Base-by-base conservation (phyloP, 1,140 invertebrate genomes). In the Magallana ariakensis region DNA sequence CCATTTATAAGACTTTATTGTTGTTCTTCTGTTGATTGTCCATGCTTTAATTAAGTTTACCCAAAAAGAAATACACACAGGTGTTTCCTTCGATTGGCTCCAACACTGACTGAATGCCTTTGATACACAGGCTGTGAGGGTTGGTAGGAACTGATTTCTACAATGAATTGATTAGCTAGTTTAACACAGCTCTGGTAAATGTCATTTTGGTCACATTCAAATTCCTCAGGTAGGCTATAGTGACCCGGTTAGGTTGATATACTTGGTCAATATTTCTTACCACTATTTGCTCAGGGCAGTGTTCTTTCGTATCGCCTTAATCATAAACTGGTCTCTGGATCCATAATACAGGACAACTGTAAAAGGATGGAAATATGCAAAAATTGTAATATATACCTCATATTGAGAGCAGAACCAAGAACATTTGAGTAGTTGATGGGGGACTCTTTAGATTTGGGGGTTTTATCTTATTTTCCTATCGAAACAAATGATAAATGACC, bases 251-350 rank as follows among this genome's bases (percentile, higher is more conserved):
- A 26, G 33, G 22, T 19, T 75, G 13, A 75, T 75, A 75, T 26
- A 75, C 66, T 75, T 75, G 66, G 33, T 46, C 66, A 75, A 26
- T 75, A 75, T 75, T 75, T 75, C 66, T 75, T 75, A 22, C 22
- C 66, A 75, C 9, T 75, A 26, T 75, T 75, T 75, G 66, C 15
- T 26, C 33, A 22, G 66, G 22, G 66, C 10, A 11, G 22, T 75
- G 66, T 75, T 22, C 22, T 22, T 75, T 26, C 33, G 2, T 75
- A 75, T 19, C 33, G 22, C 22, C 33, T 19, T 75, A 26, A 75
- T 75, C 66, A 75, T 75, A 75, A 75, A 22, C 22, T 26, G 66
- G 22, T 13, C 22, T 75, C 66, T 26, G 66, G 22, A 22, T 75
- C 66, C 13, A 16, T 19, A 26, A 26, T 75, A 13, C 22, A 22